Conservation (phyloP, 2,113 vertebrate species). For the Psilopsiagon aurifrons region DNA sequence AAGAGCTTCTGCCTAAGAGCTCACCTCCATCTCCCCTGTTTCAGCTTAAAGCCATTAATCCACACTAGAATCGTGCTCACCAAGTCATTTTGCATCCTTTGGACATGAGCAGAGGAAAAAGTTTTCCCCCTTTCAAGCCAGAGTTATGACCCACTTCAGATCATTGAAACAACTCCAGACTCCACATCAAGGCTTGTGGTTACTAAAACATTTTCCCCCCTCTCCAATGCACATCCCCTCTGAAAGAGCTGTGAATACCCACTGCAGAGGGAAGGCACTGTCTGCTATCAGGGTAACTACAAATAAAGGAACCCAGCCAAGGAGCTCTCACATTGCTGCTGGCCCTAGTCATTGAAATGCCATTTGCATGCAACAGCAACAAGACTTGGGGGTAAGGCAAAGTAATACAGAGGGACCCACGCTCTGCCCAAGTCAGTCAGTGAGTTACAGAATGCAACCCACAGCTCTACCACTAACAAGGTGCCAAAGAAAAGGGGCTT, state of each 20-base stretch:
- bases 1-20: neutral
- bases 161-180: neutral
- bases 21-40: neutral
- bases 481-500: neutral
- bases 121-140: neutral
- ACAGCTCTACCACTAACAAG: neutral
- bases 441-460: accelerated
- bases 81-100: neutral
- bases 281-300: neutral
- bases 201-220: neutral
- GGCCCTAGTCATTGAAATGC: neutral
- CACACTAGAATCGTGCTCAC: accelerated
- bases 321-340: neutral
- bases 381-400: neutral
- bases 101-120: accelerated
- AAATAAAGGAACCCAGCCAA: neutral
- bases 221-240: neutral
- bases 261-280: neutral
- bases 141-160: neutral
- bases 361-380: neutral
- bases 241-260: neutral
- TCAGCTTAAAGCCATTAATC: neutral
- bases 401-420: neutral
- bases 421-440: neutral
- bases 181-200: neutral